Conservation (phyloP, 2,797 vertebrate genomes). For the Enteromius argenteus region DNA sequence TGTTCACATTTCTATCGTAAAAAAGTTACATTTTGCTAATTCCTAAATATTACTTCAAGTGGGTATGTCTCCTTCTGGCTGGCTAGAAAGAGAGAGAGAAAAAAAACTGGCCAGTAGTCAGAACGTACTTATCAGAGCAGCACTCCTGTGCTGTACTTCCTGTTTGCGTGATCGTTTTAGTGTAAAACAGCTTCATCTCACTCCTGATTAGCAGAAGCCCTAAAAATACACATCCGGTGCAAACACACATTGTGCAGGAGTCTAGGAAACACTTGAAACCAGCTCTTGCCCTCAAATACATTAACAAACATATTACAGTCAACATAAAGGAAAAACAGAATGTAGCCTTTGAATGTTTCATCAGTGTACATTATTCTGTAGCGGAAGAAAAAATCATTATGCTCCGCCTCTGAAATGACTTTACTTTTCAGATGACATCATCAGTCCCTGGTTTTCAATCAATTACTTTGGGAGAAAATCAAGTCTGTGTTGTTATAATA, state of each 20-base stretch:
- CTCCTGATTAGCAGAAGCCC: background rate
- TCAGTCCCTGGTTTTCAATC: background rate
- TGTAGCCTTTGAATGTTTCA: background rate
- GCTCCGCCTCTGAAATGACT: background rate
- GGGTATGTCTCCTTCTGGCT: background rate
- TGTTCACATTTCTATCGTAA: background rate
- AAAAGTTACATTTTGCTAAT: background rate
- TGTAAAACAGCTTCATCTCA: background rate
- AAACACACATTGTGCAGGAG: background rate
- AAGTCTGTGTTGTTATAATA: background rate
- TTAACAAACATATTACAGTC: background rate
- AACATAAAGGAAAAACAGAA: background rate
- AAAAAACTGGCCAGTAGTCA: background rate
- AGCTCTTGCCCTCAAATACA: background rate
- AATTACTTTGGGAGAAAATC: background rate
- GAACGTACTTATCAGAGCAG: background rate
- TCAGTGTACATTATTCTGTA: background rate
- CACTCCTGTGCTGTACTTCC: background rate
- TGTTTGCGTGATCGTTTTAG: background rate
- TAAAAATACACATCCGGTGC: slow-evolving; percentile 9
- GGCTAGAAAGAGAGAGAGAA: too few relatives aligned
- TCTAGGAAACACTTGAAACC: background rate
- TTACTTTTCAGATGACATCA: background rate
- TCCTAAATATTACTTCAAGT: background rate
- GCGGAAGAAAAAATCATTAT: background rate